Percentiles rank a stretch among this genome's conserved stretches.
These are phyloP conservation scores for Cryptocheilus praepositus DNA, from an alignment of 2,888 invertebrate genomes.

Conservation along the genomic window DNA sequence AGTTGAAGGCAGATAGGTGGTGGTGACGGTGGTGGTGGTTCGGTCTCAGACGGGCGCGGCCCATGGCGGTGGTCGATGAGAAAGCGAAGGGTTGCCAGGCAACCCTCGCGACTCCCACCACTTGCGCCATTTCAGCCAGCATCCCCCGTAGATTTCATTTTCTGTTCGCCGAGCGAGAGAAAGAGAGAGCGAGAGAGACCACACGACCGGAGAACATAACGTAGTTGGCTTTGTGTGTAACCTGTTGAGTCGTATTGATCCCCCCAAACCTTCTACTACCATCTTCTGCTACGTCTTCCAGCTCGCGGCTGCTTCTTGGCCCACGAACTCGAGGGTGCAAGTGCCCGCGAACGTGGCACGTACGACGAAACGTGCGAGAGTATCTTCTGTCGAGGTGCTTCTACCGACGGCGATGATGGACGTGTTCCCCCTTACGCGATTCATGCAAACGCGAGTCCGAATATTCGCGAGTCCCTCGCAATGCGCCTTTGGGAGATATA, in stretches of 20 bases:
- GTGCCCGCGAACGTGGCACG: too few species aligned
- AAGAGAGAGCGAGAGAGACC: neutral
- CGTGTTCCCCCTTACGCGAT: too few species aligned
- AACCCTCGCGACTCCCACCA: conserved; percentile 57
- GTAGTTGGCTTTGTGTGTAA: conserved; percentile 61
- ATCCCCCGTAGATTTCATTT: conserved; percentile 57
- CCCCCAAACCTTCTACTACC: conserved; percentile 38
- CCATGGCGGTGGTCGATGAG: conserved; percentile 67
- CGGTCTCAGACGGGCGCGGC: conserved; percentile 69
- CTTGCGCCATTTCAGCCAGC: conserved; percentile 35
- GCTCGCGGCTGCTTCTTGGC: neutral
- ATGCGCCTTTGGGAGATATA: too few species aligned
- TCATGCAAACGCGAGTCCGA: too few species aligned
- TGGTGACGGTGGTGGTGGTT: conserved; percentile 49
- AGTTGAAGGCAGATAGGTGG: conserved; percentile 10
- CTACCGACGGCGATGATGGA: too few species aligned
- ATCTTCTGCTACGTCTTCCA: conserved; percentile 11
- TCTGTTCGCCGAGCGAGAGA: conserved; percentile 47
- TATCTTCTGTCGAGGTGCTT: too few species aligned
- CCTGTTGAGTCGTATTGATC: conserved; percentile 72
- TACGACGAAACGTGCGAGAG: too few species aligned
- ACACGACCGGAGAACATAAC: conserved; percentile 20
- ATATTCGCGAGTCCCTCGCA: too few species aligned
- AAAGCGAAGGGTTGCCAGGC: conserved; percentile 67
- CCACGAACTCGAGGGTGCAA: neutral